Evolutionary conservation across 2,888 invertebrate genomes (phyloP), one percentile per base, ranked within the genome.

Genomic region (Pachycephus smyrnensis): DNA sequence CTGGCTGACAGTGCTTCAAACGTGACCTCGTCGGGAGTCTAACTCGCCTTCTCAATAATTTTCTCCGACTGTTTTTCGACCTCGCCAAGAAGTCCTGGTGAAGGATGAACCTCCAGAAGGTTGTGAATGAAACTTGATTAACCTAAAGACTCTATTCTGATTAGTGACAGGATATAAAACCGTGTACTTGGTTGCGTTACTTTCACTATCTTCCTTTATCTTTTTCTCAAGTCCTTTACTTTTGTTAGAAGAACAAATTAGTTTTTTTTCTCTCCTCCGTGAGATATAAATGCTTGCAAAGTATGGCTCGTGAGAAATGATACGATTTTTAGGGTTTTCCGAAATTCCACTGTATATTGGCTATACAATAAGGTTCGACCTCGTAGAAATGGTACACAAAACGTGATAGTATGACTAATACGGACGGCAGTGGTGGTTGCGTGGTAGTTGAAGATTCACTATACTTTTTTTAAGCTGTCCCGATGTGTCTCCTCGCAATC

Each of bases 1-100:
- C 80, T 78, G 31, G 6, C 32, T 71, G 33, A 71, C 55, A 55
- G 55, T 55, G 55, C 9, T 9, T 55, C 23, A 55, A 9, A 23
- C 55, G 23, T 23, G 55, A 55, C 55, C 55, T 55, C 55, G 55
- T 23, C 23, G 23, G 15, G 55, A 55, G 55, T 55, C 23, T 6
- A 55, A 55, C 23, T 23, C 23, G 55, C 23, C 55, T 55, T 9
- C 55, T 23, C 23, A 55, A 55, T 55, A 55, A 55, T 55, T 55
- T 55, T 55, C 55, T 23, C 23, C 23, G 55, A 55, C 23, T 23
- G 15, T 23, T 40, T 23, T 15, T 40, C 40, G 40, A 6, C 40
- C 40, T 40, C 9, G 23, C 23, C 23, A 55, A 55, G 23, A 23
- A 55, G 55, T 55, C 55, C 55, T 55, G 55, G 23, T 23, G 55